Base-by-base conservation (phyloP, 2,113 vertebrate species). In the Thunnus thynnus region DNA sequence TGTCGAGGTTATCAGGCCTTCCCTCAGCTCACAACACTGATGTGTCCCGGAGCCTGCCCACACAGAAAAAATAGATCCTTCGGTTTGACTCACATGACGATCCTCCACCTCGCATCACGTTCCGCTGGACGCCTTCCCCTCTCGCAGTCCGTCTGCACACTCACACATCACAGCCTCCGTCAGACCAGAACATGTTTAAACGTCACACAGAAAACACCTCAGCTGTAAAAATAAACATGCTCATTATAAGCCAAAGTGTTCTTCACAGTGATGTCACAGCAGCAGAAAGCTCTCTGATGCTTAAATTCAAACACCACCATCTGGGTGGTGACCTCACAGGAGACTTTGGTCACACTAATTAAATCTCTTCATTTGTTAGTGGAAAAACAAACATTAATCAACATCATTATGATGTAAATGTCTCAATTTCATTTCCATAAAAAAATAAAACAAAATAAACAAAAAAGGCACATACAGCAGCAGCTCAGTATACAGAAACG, bases 51-150 rank as follows among this genome's bases (percentile, higher is more conserved):
- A 52, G 76, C 76, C 52, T 66, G 36, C 85, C 85, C 85, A 89
- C 87, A 71, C 74, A 84, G 80, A 87, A 67, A 77, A 86, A 84
- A 87, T 82, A 86, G 78, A 88, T 84, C 85, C 69, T 85, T 73
- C 71, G 50, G 50, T 80, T 88, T 88, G 84, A 90, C 68, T 91
- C 85, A 88, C 58, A 63, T 44, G 68, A 78, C 18, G 7, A 52
- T 84, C 50, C 56, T 84, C 74, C 84, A 80, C 77, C 80, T 78
- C 79, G 60, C 77, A 72, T 84, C 75, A 80, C 63, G 73, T 85
- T 78, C 69, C 83, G 76, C 32, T 69, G 83, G 80, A 82, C 52
- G 10, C 48, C 62, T 68, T 85, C 81, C 56, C 55, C 73, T 64
- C 64, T 62, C 18, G 12, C 78, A 36, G 71, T 32, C 55, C 56